Base-by-base conservation (phyloP, 2,113 vertebrate genomes). In the Raja brachyura region DNA sequence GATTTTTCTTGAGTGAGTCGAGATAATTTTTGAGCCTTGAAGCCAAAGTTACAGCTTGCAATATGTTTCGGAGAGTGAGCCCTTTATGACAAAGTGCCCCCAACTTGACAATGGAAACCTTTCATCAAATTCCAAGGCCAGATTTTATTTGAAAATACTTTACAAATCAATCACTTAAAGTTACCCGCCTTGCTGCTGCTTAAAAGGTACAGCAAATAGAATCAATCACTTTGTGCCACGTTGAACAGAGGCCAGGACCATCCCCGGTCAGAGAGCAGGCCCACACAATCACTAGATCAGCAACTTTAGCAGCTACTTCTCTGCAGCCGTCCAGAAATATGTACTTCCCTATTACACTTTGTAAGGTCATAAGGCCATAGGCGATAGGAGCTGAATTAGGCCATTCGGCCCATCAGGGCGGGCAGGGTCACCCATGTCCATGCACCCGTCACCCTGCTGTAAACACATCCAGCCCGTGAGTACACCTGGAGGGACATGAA, bases 21-120 rank as follows among this genome's bases (percentile, higher is more conserved):
- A 97, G 97, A 96, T 96, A 97, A 97, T 96, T 96, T 96, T 96
- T 94, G 39, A 68, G 61, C 63, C 16, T 11, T 48, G 66, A 95
- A 95, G 96, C 96, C 96, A 96, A 96, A 95, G 95, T 95, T 96
- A 95, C 96, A 96, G 96, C 96, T 96, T 96, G 94, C 94, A 96
- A 96, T 96, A 95, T 95, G 96, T 95, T 96, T 95, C 96, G 95
- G 94, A 66, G 96, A 95, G 96, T 96, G 96, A 96, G 96, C 97
- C 97, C 96, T 95, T 95, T 95, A 97, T 97, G 96, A 97, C 96
- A 97, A 96, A 97, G 96, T 96, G 95, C 95, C 96, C 95, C 95
- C 94, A 66, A 93, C 94, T 94, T 94, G 94, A 97, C 97, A 97
- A 97, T 97, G 95, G 96, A 95, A 96, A 97, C 96, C 96, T 97